Evolutionary conservation across 2,113 vertebrate genomes (phyloP), one percentile per base, ranked within the genome.

Genomic region (Cyprinodon tularosa): DNA sequence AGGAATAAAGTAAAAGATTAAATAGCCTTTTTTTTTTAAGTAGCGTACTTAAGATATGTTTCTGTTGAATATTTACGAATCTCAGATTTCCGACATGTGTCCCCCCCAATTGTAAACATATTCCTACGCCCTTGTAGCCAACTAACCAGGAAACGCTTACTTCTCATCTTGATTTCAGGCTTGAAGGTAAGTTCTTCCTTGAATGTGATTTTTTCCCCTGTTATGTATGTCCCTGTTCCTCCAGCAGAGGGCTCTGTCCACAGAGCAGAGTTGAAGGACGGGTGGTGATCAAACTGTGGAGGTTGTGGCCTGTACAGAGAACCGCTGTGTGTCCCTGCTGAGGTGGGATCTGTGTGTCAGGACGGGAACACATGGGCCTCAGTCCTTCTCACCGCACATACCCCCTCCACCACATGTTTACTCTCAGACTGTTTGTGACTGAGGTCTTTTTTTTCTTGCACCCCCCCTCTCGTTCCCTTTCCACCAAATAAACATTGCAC

Each of bases 401-500:
- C 63, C 87, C 85, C 82, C 74, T 78, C 89, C 86, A 78, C 76
- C 84, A 45, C 72, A 86, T 94, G 90, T 94, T 94, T 93, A 93
- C 91, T 74, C 86, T 89, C 87, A 76, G 86, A 88, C 88, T 91
- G 90, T 93, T 93, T 93, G 86, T 91, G 81, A 91, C 89, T 90
- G 87, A 88, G 87, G 81, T 79, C 90, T 82, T 88, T 90, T 92
- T 89, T 92, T 89, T 87, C 84, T 36, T 4, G 61, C 12, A 14
- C 39, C 11, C 76, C 62, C 72, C 77, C 86, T 74, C 70, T 76
- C 68, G 57, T 75, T 86, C 78, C 74, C 83, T 84, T 82, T 84
- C 89, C 72, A 71, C 90, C 92, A 93, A 92, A 94, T 91, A 94
- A 94, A 95, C 92, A 94, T 89, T 88, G 91, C 91, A 87, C 91